phyloP scores from a whole-genome alignment of 2,113 vertebrate genomes.

The Dendrocopos noguchii region DNA sequence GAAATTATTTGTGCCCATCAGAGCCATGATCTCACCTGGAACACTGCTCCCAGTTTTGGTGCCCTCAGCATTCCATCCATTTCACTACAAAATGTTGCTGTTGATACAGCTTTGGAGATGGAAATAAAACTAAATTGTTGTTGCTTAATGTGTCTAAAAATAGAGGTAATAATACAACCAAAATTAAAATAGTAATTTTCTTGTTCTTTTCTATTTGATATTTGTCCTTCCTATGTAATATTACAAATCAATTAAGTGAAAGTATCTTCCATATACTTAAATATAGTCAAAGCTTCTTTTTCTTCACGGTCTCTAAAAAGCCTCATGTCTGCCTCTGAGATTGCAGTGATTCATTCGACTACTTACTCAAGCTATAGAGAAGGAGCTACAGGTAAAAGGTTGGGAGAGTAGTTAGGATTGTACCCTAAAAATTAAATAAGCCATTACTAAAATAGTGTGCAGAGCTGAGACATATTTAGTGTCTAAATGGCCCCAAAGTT shows the following conservation, averaged over 20 bases:
- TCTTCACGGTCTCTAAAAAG: neutral
- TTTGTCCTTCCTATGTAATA: neutral
- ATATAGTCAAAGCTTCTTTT: neutral
- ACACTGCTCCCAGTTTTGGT: too few species aligned
- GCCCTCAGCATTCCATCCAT: neutral
- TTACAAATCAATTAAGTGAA: neutral
- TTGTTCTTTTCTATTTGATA: neutral
- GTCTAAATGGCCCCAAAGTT: neutral
- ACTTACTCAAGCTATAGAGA: neutral
- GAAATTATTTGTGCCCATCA: fast-evolving
- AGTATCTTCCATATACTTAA: neutral
- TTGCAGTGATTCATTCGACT: neutral
- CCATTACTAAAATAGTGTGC: neutral
- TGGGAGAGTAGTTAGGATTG: neutral
- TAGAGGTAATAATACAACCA: neutral
- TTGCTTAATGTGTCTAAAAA: neutral
- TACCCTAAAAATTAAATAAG: neutral
- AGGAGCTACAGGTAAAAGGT: neutral
- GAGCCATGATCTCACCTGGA: too few species aligned
- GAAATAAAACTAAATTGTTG: neutral
- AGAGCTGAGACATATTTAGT: neutral
- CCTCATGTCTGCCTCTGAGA: neutral
- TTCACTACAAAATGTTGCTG: neutral
- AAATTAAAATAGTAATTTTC: fast-evolving
- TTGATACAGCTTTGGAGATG: neutral